phyloP scores from a whole-genome alignment of 1,140 invertebrate genomes.

The Nasonia giraulti region DNA sequence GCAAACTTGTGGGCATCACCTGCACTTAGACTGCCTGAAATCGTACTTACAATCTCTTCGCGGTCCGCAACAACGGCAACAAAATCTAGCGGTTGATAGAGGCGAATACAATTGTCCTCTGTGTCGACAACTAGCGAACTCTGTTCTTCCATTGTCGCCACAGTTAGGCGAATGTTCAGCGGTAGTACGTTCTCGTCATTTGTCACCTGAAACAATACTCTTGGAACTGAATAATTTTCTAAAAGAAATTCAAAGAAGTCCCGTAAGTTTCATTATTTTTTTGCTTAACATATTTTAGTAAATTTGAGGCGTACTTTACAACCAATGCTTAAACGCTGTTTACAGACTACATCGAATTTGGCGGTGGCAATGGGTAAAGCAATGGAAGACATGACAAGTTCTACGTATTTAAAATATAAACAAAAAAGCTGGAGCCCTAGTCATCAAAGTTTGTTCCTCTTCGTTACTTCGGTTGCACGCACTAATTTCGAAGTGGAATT shows the following conservation, averaged over 20 bases:
- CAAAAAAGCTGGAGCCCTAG: conserved; percentile 76
- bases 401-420: conserved; percentile 81
- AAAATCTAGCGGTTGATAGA: conserved; percentile 83
- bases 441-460: conserved; percentile 87
- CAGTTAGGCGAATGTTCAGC: conserved; percentile 82
- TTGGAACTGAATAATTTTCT: conserved; percentile 79
- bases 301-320: no score
- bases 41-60: conserved; percentile 90
- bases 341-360: conserved; percentile 74
- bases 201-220: conserved; percentile 74
- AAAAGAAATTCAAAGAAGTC: conserved; percentile 80
- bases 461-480: conserved; percentile 92
- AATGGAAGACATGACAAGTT: conserved; percentile 95
- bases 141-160: conserved; percentile 91
- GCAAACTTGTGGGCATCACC: conserved; percentile 96
- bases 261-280: conserved; percentile 71
- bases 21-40: conserved; percentile 94
- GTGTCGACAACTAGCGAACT: conserved; percentile 94
- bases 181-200: conserved; percentile 77
- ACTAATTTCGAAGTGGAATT: conserved; percentile 96
- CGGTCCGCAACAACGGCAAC: conserved; percentile 83
- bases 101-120: conserved; percentile 96
- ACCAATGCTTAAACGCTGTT: background rate
- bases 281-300: no score
- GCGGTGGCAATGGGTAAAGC: conserved; percentile 87